A percentile compares a stretch with the other conserved stretches of the same genome.
Evolutionary conservation across 2,113 vertebrate species (phyloP).

Genomic region (Crotalus tigris): DNA sequence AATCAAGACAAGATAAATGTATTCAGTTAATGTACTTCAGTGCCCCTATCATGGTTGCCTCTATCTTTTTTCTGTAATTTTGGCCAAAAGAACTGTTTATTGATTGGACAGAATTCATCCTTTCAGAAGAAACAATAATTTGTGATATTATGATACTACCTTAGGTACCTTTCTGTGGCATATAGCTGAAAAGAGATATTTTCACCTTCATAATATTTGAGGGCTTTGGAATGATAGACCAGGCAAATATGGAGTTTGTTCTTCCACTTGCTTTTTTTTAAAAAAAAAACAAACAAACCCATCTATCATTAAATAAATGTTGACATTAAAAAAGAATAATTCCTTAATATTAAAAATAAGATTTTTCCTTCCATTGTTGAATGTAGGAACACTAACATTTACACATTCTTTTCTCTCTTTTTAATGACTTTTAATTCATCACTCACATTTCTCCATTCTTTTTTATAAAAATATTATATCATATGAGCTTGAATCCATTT

Average conservation of each 20-base stretch:
- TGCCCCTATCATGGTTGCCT: neutral
- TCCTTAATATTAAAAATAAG: neutral
- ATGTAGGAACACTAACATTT: neutral
- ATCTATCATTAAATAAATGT: neutral
- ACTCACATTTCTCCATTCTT: neutral
- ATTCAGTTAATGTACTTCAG: neutral
- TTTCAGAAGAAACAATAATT: slow-evolving; percentile 9
- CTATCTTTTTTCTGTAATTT: neutral
- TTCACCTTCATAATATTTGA: slow-evolving; percentile 14
- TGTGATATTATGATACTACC: neutral
- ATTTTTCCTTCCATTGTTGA: neutral
- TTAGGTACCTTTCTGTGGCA: neutral
- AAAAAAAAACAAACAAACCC: neutral
- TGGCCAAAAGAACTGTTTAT: neutral
- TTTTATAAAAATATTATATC: neutral
- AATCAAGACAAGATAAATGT: neutral
- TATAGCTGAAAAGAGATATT: neutral
- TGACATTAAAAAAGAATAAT: neutral
- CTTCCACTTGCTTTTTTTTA: slow-evolving; percentile 8
- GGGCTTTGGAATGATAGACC: slow-evolving; percentile 10
- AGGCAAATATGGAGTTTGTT: slow-evolving; percentile 14
- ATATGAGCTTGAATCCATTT: neutral
- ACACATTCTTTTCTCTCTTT: neutral
- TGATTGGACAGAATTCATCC: neutral
- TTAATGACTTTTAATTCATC: neutral